Evolutionary conservation across 2,113 vertebrate genomes (phyloP).

Genomic region (Paratilapia polleni): DNA sequence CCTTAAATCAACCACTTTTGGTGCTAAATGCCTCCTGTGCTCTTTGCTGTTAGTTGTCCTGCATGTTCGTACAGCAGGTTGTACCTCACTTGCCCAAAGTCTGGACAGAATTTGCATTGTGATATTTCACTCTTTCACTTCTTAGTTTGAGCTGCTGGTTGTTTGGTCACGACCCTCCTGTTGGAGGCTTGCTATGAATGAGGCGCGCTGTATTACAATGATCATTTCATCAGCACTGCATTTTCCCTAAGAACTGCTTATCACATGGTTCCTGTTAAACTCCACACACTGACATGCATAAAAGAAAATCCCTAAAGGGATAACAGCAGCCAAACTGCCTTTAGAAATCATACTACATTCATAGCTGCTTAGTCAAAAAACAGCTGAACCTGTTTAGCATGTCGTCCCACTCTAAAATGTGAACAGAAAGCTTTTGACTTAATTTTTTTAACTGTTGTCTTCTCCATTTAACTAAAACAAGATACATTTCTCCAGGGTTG

Average conservation of each 20-base stretch:
- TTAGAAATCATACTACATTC: not conserved
- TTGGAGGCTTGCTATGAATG: not conserved
- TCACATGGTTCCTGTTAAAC: conserved; percentile 10
- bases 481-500: not conserved
- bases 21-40: not conserved
- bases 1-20: conserved; percentile 50
- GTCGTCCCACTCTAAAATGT: not conserved
- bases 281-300: conserved; percentile 2
- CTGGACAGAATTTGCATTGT: conserved; percentile 4
- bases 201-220: not conserved
- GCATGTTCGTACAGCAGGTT: not conserved
- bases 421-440: too few relatives aligned
- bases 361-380: not conserved
- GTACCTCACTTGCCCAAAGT: not conserved
- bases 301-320: conserved; percentile 11
- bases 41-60: conserved; percentile 1
- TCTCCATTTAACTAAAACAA: not conserved
- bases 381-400: not conserved
- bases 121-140: conserved; percentile 1
- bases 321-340: conserved; percentile 2
- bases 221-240: conserved; percentile 24
- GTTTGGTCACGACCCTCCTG: not conserved
- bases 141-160: not conserved
- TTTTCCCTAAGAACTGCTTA: conserved; percentile 4
- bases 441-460: not conserved